Evolutionary conservation across 1,140 invertebrate species (phyloP).

Genomic region (Reticulitermes speratus): DNA sequence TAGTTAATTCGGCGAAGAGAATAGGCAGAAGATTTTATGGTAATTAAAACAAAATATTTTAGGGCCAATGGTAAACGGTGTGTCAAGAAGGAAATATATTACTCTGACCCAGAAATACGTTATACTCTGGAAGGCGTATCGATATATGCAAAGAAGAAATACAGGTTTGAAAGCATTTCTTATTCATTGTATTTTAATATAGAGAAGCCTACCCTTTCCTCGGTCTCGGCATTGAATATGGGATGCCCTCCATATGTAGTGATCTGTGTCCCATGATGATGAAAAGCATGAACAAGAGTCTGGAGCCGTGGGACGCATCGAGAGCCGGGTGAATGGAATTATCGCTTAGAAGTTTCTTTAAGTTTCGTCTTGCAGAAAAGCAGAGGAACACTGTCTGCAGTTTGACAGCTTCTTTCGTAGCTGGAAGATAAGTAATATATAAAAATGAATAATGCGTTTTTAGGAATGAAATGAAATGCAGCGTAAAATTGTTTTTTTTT

Average conservation of each 20-base stretch:
- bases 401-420: conserved; percentile 32
- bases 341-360: conserved; percentile 35
- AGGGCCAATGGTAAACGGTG: too few relatives aligned
- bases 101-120: too few relatives aligned
- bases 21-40: too few relatives aligned
- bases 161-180: not conserved
- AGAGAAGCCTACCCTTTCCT: not conserved
- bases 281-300: conserved; percentile 38
- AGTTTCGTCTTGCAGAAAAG: conserved; percentile 42
- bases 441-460: not conserved
- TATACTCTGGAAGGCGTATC: too few relatives aligned
- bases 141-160: not conserved
- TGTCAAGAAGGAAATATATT: too few relatives aligned
- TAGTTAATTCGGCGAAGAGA: too few relatives aligned
- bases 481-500: too few relatives aligned
- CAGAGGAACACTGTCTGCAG: conserved; percentile 40
- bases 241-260: conserved; percentile 16
- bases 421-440: not conserved
- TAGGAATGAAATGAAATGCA: not conserved
- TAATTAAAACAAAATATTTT: too few relatives aligned
- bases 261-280: conserved; percentile 39
- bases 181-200: not conserved
- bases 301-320: conserved; percentile 39
- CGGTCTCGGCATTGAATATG: not conserved
- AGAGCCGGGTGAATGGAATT: conserved; percentile 39